Conservation (phyloP, 2,113 vertebrate genomes). For the Dendrocopos noguchii region DNA sequence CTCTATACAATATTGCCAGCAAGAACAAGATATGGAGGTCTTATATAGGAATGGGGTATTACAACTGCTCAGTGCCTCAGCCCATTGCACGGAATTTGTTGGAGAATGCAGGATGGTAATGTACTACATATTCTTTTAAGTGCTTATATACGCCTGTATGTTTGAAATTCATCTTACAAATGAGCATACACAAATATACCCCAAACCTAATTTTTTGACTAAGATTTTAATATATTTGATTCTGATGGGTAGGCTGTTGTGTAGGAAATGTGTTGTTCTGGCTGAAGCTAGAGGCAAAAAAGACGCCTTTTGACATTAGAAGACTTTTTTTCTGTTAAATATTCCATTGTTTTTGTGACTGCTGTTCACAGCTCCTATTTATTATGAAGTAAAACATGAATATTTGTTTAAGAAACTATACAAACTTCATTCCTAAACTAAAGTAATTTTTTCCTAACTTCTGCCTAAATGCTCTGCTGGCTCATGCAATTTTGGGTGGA, state of each 20-base stretch:
- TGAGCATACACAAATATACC: not conserved
- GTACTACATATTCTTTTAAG: conserved; percentile 44
- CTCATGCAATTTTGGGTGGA: not conserved
- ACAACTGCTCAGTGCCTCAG: conserved; percentile 92
- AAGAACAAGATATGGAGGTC: conserved; percentile 96
- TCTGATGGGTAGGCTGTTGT: not conserved
- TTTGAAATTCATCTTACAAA: not conserved
- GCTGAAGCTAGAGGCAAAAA: not conserved
- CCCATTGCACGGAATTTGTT: conserved; percentile 91
- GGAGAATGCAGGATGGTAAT: conserved; percentile 97
- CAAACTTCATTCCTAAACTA: not conserved
- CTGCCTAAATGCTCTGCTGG: not conserved
- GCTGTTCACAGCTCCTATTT: not conserved
- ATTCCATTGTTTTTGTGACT: not conserved
- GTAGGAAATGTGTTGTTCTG: not conserved
- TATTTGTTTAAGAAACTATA: not conserved
- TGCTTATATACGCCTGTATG: fast-evolving
- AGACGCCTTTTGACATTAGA: not conserved
- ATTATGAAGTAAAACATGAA: not conserved
- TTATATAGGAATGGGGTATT: conserved; percentile 99
- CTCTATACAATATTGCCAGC: conserved; percentile 87
- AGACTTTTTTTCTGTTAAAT: not conserved
- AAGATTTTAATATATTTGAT: not conserved
- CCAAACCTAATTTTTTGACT: not conserved
- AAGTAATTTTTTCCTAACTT: not conserved